Conservation (phyloP, 1,140 invertebrate genomes). For the Drosophila murphyi region DNA sequence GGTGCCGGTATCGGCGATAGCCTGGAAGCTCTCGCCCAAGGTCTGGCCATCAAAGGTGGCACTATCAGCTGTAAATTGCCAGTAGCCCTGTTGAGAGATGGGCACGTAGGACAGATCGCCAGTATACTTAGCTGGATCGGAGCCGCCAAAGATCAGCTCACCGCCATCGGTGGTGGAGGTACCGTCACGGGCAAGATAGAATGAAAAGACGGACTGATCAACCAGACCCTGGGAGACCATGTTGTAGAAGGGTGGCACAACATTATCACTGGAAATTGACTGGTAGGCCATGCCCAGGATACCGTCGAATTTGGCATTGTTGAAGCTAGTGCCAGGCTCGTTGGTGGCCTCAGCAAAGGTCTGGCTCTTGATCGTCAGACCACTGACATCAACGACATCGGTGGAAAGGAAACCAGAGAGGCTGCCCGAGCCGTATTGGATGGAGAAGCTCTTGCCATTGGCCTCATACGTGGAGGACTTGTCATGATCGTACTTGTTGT, state of each 20-base stretch:
- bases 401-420: constrained; percentile 97
- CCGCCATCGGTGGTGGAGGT: constrained; percentile 89
- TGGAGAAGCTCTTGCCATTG: constrained; percentile 96
- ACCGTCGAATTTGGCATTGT: constrained; percentile 98
- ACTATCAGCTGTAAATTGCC: constrained; percentile 97
- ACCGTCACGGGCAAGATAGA: constrained; percentile 92
- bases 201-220: constrained; percentile 94
- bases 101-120: constrained; percentile 96
- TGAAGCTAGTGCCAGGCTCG: constrained; percentile 95
- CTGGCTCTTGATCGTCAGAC: constrained; percentile 90
- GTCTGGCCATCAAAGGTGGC: constrained; percentile 86
- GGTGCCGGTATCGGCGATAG: constrained; percentile 99
- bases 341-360: constrained; percentile 98
- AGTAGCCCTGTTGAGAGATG: constrained; percentile 94
- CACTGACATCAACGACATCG: constrained; percentile 91
- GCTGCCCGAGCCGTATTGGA: constrained; percentile 97
- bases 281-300: constrained; percentile 96
- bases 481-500: constrained; percentile 92
- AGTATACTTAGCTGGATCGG: constrained; percentile 93
- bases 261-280: constrained; percentile 94
- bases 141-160: constrained; percentile 97
- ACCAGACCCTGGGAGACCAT: constrained; percentile 95
- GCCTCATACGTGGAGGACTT: constrained; percentile 92
- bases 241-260: constrained; percentile 96
- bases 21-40: constrained; percentile 91